phyloP scores from a whole-genome alignment of 2,888 invertebrate species.

The Apamea monoglypha region DNA sequence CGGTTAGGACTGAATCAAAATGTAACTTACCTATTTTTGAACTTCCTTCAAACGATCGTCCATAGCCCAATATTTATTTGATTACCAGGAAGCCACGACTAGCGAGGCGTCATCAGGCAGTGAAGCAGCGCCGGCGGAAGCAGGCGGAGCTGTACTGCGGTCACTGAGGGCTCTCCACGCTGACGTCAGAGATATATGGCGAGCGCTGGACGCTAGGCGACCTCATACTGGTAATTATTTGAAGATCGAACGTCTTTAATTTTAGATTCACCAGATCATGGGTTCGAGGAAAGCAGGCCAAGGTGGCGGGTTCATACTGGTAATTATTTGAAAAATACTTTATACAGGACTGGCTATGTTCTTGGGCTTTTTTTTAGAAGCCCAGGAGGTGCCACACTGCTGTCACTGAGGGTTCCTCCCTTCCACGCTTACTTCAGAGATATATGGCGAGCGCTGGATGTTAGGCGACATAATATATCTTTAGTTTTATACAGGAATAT shows the following conservation, averaged over 20 bases:
- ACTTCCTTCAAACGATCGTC: background rate
- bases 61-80: background rate
- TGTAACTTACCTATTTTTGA: background rate
- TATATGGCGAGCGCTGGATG: too few relatives aligned
- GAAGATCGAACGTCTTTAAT: background rate
- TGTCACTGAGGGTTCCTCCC: too few relatives aligned
- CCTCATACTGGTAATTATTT: constrained; percentile 71
- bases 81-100: constrained; percentile 77
- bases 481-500: background rate
- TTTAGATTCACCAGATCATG: background rate
- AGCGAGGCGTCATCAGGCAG: constrained; percentile 83
- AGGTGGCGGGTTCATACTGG: too few relatives aligned
- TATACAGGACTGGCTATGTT: too few relatives aligned
- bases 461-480: too few relatives aligned
- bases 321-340: too few relatives aligned
- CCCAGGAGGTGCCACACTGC: too few relatives aligned
- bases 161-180: constrained; percentile 79
- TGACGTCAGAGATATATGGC: constrained; percentile 81
- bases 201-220: constrained; percentile 76
- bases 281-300: background rate
- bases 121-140: constrained; percentile 66
- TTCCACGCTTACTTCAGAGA: too few relatives aligned
- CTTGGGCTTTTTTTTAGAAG: too few relatives aligned
- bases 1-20: background rate
- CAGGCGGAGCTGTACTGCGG: constrained; percentile 83